Conservation (phyloP, 2,797 vertebrate species). For the Sarcophilus harrisii region DNA sequence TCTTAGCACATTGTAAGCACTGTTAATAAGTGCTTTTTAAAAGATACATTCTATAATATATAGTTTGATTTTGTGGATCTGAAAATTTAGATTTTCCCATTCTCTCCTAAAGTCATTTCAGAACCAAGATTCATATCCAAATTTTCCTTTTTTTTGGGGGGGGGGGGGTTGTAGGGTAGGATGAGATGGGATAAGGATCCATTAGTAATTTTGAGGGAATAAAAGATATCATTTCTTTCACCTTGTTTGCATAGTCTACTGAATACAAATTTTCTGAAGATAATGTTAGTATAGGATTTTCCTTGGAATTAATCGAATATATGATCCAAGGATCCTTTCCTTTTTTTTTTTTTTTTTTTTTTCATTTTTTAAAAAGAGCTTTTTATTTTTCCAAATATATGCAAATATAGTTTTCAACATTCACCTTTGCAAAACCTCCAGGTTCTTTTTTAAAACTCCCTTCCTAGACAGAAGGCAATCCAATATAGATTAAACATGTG, state of each 20-base stretch:
- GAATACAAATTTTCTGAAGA: background rate
- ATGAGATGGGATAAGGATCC: background rate
- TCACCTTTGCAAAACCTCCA: too few relatives aligned
- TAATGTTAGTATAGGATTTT: background rate
- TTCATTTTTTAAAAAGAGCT: too few relatives aligned
- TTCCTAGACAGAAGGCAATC: too few relatives aligned
- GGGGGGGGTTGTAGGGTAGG: too few relatives aligned
- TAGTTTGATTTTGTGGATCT: background rate
- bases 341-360: background rate
- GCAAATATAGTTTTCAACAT: too few relatives aligned
- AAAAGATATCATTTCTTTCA: background rate
- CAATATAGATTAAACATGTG: too few relatives aligned
- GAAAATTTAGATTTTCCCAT: background rate
- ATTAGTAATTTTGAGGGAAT: background rate
- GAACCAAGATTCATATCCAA: background rate
- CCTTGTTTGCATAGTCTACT: background rate
- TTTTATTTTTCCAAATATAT: too few relatives aligned
- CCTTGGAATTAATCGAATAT: background rate
- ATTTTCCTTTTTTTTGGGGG: background rate
- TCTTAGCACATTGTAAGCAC: background rate
- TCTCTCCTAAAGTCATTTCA: background rate
- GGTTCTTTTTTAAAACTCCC: too few relatives aligned
- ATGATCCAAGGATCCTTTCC: constrained; percentile 18
- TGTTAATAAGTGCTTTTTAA: background rate
- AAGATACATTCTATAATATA: background rate